These are phyloP conservation scores for Cydia fagiglandana DNA, from an alignment of 1,140 invertebrate genomes.

Conservation along the genomic window DNA sequence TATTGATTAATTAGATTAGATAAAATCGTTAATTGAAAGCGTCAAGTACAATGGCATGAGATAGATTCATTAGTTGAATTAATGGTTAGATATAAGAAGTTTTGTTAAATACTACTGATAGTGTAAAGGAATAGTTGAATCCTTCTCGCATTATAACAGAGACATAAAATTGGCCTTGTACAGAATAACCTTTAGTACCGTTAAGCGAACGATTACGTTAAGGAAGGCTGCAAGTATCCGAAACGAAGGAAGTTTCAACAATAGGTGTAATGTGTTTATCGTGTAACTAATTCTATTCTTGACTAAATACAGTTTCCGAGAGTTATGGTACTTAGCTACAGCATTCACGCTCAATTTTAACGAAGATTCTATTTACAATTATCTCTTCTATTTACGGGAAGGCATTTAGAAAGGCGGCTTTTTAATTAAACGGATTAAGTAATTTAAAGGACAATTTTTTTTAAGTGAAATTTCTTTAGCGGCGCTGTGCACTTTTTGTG, in stretches of 20 bases:
- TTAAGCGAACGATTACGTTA: slow-evolving; percentile 9
- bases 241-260: slow-evolving; percentile 21
- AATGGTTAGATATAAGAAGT: not conserved
- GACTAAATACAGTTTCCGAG: not conserved
- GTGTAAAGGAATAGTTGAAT: not conserved
- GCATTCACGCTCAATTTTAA: not conserved
- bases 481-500: no score
- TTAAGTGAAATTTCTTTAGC: no score
- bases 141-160: not conserved
- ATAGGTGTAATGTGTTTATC: slow-evolving; percentile 13
- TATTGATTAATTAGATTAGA: not conserved
- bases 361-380: not conserved
- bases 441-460: no score
- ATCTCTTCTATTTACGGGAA: no score
- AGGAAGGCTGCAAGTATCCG: slow-evolving; percentile 14
- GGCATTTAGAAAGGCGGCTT: not conserved
- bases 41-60: not conserved
- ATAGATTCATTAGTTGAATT: not conserved
- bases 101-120: no score
- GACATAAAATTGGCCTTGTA: slow-evolving; percentile 6
- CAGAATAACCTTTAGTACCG: slow-evolving; percentile 13
- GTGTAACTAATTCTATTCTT: slow-evolving; percentile 2
- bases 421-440: not conserved
- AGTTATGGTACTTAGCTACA: not conserved
- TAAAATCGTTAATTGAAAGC: not conserved